A percentile compares a stretch with the other conserved stretches of the same genome.
phyloP scores from a whole-genome alignment of 1,140 invertebrate genomes.

The Fopius arisanus region DNA sequence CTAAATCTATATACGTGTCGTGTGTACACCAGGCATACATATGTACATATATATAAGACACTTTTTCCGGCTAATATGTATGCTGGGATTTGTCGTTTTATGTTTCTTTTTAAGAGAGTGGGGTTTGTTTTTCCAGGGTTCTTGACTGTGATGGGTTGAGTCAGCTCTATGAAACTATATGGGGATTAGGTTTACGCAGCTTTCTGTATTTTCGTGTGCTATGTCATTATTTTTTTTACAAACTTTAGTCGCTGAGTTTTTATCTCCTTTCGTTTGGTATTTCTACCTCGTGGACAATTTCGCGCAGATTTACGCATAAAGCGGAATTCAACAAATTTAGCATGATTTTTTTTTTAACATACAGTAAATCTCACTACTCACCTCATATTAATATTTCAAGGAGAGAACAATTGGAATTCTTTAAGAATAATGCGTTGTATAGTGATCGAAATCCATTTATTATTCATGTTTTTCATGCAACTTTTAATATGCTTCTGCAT shows the following conservation, averaged over 20 bases:
- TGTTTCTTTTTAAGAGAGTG: constrained; percentile 20
- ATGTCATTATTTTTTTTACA: background rate
- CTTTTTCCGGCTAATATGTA: background rate
- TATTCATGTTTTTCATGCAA: background rate
- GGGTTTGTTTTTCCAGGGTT: background rate
- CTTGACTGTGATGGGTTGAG: background rate
- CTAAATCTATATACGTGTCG: background rate
- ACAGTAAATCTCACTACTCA: too few species aligned
- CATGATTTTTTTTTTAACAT: too few species aligned
- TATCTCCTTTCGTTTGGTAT: background rate
- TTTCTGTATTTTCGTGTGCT: background rate
- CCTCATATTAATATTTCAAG: too few species aligned
- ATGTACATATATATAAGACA: constrained; percentile 26
- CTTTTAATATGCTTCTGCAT: too few species aligned
- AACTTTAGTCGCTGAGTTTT: background rate
- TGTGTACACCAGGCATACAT: background rate
- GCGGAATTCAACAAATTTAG: too few species aligned
- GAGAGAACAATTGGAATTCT: too few species aligned
- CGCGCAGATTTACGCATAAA: too few species aligned
- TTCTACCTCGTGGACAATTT: too few species aligned
- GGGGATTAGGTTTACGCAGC: background rate
- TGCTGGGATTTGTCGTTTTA: constrained; percentile 18
- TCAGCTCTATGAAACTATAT: background rate
- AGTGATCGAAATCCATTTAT: too few species aligned
- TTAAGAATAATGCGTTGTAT: too few species aligned